Conservation (phyloP, 2,113 vertebrate species). For the Diadophis punctatus region DNA sequence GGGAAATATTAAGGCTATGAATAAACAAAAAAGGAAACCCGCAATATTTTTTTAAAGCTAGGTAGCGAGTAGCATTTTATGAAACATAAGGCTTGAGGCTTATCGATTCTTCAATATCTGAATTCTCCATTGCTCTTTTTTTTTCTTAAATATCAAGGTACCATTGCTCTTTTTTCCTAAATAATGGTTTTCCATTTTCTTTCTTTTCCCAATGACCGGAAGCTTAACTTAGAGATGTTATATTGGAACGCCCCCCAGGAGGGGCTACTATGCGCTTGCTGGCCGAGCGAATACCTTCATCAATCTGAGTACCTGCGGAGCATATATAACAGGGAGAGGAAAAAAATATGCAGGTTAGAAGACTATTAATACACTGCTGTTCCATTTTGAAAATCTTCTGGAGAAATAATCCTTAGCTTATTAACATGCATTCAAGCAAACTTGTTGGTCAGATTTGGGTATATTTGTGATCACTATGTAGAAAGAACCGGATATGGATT, state of each 20-base stretch:
- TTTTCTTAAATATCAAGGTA: conserved; percentile 69
- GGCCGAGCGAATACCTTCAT: conserved; percentile 83
- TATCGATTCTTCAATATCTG: conserved; percentile 75
- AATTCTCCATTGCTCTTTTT: conserved; percentile 67
- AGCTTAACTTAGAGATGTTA: conserved; percentile 93
- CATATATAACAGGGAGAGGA: background rate
- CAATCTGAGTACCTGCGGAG: conserved; percentile 68
- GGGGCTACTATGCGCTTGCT: conserved; percentile 93
- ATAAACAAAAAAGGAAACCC: conserved; percentile 76
- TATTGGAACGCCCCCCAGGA: conserved; percentile 95
- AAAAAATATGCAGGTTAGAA: background rate
- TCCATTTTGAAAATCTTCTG: background rate
- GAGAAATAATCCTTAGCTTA: background rate
- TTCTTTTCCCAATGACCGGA: conserved; percentile 7
- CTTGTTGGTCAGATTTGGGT: background rate
- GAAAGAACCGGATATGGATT: background rate
- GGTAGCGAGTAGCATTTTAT: conserved; percentile 81
- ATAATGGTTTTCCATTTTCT: conserved; percentile 60
- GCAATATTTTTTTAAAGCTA: conserved; percentile 79
- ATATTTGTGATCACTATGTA: background rate
- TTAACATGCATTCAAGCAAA: background rate
- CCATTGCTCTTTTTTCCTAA: conserved; percentile 73
- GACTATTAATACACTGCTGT: background rate
- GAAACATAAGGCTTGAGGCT: conserved; percentile 98
- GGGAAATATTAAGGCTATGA: conserved; percentile 70